Percentiles rank a stretch among this genome's conserved stretches.
phyloP scores from a whole-genome alignment of 2,113 vertebrate species.

The human (Homo sapiens) region GRCh38 chr4:73732001-73732500 shows the following conservation, averaged over 20 bases:
- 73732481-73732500: neutral
- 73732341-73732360: neutral
- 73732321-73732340: neutral
- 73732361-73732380: neutral
- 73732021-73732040: neutral
- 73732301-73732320: neutral
- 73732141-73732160: slow-evolving; percentile 8
- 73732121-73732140: slow-evolving; percentile 29
- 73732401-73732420: neutral
- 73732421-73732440: neutral
- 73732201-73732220: fast-evolving
- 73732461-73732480: neutral
- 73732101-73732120: neutral
- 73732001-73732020: neutral
- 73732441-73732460: neutral
- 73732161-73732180: neutral
- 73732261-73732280: neutral
- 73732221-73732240: too few relatives aligned
- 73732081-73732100: slow-evolving; percentile 32
- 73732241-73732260: neutral
- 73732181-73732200: neutral
- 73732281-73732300: neutral
- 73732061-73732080: neutral
- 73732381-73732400: neutral
- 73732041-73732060: neutral